Conservation (phyloP, 2,113 vertebrate species). For the Ammodytes marinus region DNA sequence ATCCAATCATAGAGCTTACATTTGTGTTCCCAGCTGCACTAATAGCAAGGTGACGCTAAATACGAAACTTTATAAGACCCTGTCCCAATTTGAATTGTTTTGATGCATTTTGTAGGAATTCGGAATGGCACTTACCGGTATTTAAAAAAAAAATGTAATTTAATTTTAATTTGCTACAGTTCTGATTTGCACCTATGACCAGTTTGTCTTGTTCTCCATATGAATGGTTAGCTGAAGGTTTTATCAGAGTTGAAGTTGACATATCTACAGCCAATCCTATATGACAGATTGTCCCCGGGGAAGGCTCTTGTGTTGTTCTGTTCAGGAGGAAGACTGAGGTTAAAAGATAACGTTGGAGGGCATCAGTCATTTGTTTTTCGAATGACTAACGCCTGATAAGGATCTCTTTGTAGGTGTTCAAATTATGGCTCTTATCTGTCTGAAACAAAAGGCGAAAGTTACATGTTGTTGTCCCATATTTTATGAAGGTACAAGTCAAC, state of each 20-base stretch:
- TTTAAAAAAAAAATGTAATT: background rate
- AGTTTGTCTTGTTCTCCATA: background rate
- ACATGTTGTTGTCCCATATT: background rate
- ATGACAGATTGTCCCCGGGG: no score
- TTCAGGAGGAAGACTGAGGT: background rate
- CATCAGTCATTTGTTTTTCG: background rate
- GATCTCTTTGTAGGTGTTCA: background rate
- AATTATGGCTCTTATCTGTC: background rate
- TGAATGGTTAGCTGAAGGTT: background rate
- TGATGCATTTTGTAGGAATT: no score
- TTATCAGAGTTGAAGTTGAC: background rate
- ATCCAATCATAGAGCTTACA: background rate
- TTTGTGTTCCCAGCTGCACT: no score
- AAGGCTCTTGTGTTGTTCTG: no score
- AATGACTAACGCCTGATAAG: background rate
- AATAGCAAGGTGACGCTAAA: no score
- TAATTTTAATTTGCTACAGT: background rate
- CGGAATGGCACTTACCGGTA: no score
- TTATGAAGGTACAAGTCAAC: background rate
- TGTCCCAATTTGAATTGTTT: background rate
- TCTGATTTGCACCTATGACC: background rate
- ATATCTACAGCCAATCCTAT: background rate
- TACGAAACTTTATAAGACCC: background rate
- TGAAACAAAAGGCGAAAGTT: background rate
- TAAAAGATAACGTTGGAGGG: background rate